These are phyloP conservation scores for Tanytarsus gracilentus DNA, from an alignment of 2,888 invertebrate genomes.

Conservation along the genomic window DNA sequence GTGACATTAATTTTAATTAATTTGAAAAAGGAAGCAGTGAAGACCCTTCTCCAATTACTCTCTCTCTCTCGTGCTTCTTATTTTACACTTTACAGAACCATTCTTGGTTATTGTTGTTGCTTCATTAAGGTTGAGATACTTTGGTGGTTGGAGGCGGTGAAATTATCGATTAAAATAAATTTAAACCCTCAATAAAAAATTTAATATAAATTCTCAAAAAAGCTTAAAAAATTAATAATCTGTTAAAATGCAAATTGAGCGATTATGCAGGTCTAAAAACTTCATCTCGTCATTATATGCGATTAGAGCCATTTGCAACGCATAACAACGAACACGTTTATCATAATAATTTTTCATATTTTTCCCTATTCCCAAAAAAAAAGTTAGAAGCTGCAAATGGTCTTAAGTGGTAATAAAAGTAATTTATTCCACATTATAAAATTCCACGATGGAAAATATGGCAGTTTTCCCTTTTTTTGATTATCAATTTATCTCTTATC, in stretches of 20 bases:
- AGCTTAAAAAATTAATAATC: too few species aligned
- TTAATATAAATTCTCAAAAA: too few species aligned
- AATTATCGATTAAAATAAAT: too few species aligned
- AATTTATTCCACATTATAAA: neutral
- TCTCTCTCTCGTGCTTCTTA: neutral
- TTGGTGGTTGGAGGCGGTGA: too few species aligned
- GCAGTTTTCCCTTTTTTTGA: neutral
- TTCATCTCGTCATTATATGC: too few species aligned
- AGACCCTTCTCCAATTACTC: conserved; percentile 15
- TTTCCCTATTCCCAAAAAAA: neutral
- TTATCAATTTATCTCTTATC: conserved; percentile 5
- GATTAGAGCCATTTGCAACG: too few species aligned
- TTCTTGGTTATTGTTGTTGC: too few species aligned
- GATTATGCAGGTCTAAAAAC: too few species aligned
- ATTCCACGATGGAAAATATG: neutral
- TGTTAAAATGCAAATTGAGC: too few species aligned
- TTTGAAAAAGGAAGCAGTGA: neutral
- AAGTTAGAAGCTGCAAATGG: conserved; percentile 16
- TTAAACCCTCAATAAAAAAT: too few species aligned
- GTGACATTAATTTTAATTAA: conserved; percentile 24
- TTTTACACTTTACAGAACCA: too few species aligned
- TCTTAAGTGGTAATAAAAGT: conserved; percentile 15
- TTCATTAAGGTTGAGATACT: too few species aligned
- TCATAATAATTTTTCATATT: neutral
- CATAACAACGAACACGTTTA: neutral